phyloP scores from a whole-genome alignment of 2,797 vertebrate genomes.

The Urocyon cinereoargenteus region DNA sequence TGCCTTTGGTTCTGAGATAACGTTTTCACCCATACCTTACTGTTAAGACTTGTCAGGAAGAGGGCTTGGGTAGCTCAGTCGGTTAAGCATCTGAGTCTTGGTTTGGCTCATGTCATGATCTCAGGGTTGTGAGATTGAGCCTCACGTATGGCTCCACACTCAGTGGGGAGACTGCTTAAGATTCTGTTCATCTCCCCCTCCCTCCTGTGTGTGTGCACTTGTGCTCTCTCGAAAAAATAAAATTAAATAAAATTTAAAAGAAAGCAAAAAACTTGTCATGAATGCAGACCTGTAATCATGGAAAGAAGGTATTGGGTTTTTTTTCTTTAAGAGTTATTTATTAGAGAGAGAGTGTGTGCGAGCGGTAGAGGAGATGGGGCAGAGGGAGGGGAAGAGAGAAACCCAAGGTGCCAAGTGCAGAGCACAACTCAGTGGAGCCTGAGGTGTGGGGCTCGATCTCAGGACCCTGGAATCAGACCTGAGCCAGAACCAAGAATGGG shows the following conservation, averaged over 20 bases:
- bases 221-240: too few species aligned
- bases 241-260: background rate
- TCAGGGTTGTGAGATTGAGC: background rate
- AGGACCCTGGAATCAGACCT: background rate
- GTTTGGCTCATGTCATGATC: background rate
- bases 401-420: background rate
- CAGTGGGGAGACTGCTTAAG: background rate
- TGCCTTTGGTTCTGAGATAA: slow-evolving; percentile 42
- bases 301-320: background rate
- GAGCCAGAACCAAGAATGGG: background rate
- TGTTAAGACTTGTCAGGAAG: background rate
- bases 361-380: background rate
- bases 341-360: background rate
- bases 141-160: background rate
- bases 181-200: background rate
- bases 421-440: background rate
- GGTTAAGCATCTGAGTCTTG: background rate
- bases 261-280: background rate
- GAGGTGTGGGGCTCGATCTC: background rate
- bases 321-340: background rate
- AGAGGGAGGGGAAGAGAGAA: background rate
- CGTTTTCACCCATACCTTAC: background rate
- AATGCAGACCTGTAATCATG: background rate
- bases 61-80: background rate
- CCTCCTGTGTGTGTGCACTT: background rate